Percentiles rank a stretch among this genome's conserved stretches.
Conservation (phyloP, 1,140 invertebrate species). For the Drosophila dunni region DNA sequence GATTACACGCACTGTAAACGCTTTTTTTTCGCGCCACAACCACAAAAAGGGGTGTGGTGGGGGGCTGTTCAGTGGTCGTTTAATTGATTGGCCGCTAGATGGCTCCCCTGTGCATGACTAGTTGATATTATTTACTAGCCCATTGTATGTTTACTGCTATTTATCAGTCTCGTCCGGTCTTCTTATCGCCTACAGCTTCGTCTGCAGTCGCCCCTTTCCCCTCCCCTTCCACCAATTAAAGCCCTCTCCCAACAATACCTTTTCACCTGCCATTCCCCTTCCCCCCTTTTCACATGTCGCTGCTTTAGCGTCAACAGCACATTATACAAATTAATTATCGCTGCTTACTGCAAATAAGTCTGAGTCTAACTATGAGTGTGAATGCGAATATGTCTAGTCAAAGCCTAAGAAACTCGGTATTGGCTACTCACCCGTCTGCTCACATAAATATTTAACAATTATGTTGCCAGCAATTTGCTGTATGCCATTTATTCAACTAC, state of each 20-base stretch:
- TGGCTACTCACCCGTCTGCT: not conserved
- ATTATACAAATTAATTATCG: slow-evolving; percentile 77
- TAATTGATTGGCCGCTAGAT: slow-evolving; percentile 69
- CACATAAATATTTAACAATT: slow-evolving; percentile 59
- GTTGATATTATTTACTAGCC: slow-evolving; percentile 53
- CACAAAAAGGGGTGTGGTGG: not conserved
- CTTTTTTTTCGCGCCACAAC: slow-evolving; percentile 61
- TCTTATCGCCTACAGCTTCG: slow-evolving; percentile 3
- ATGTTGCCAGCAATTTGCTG: slow-evolving; percentile 58
- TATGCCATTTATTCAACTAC: slow-evolving; percentile 44
- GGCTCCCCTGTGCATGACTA: slow-evolving; percentile 30
- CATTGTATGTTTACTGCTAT: slow-evolving; percentile 61
- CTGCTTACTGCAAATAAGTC: slow-evolving; percentile 19
- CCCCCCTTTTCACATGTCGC: not conserved
- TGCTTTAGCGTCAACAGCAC: slow-evolving; percentile 57
- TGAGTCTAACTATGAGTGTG: not conserved
- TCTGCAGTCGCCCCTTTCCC: too few relatives aligned
- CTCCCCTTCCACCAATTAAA: not conserved
- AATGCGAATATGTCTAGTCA: not conserved
- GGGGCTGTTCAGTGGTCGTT: slow-evolving; percentile 37
- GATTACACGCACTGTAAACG: slow-evolving; percentile 82
- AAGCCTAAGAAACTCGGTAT: not conserved
- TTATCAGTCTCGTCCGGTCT: slow-evolving; percentile 49
- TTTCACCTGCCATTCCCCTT: not conserved
- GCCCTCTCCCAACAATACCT: not conserved